Evolutionary conservation across 2,888 invertebrate genomes (phyloP), one percentile per base, ranked within the genome.

Genomic region (Alviniconcha strummeri): DNA sequence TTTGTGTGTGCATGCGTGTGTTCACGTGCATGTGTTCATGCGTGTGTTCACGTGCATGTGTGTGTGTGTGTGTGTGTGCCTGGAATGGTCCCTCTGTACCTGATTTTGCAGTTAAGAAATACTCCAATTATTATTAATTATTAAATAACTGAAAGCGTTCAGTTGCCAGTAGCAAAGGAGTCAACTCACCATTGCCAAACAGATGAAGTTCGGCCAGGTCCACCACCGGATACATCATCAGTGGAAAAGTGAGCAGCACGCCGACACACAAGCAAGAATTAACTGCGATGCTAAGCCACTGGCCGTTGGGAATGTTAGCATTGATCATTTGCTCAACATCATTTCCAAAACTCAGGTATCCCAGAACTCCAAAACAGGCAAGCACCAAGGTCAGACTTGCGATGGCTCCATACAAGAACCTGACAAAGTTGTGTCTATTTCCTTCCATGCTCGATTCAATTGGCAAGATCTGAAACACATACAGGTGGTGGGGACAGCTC

Each of bases 391-490:
- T 86, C 6, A 92, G 89, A 6, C 90, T 83, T 17, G 85, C 75
- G 19, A 93, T 84, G 5, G 91, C 90, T 15, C 89, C 91, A 81
- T 91, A 91, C 0, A 93, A 90, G 85, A 92, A 93, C 13, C 74
- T 64, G 0, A 90, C 83, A 84, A 93, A 93, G 81, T 91, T 89
- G 85, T 92, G 91, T 9, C 91, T 88, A 84, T 92, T 92, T n/a
- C 91, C 92, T 36, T 90, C 92, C 93, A 93, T 93, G 85, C 93
- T 93, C 1, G 91, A 90, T 83, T 93, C 92, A 19, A 93, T 92
- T n/a, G 93, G 93, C 72, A 93, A 89, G n/a, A 93, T 89, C 93
- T 93, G 85, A 0, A 60, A 36, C 5, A 52, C 4, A 0, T 69
- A n/a, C n/a, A 69, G 17, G 6, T 3, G 13, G 60, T 60, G 9